Conservation (phyloP, 2,113 vertebrate species). For the Chloropsis cyanopogon region DNA sequence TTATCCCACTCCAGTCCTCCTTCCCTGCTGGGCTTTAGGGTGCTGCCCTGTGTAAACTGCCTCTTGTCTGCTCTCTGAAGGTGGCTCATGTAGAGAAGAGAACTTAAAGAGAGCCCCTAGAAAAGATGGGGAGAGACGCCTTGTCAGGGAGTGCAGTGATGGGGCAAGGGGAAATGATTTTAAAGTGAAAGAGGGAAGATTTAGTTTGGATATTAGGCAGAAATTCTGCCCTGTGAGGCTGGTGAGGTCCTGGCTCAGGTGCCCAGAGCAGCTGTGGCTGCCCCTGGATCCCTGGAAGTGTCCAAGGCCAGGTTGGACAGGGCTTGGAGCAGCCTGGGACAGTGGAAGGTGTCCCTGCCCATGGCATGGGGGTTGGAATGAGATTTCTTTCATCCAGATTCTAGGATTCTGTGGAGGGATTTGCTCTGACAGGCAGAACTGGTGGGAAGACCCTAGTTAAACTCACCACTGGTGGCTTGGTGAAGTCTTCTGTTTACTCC, state of each 20-base stretch:
- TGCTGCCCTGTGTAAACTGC: neutral
- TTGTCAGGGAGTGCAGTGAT: neutral
- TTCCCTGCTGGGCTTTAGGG: neutral
- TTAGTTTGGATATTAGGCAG: neutral
- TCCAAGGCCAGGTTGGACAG: rapidly evolving
- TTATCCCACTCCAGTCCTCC: neutral
- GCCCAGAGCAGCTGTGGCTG: neutral
- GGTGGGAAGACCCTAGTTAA: neutral
- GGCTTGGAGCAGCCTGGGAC: neutral
- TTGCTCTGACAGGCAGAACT: neutral
- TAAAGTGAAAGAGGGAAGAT: neutral
- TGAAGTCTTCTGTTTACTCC: neutral
- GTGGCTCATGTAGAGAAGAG: neutral
- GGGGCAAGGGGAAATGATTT: neutral
- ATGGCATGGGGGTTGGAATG: neutral
- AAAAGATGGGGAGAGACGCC: neutral
- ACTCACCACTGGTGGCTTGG: neutral
- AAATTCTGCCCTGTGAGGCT: neutral
- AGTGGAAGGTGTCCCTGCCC: neutral
- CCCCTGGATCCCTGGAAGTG: neutral
- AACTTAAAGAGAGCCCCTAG: neutral
- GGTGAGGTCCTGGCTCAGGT: neutral
- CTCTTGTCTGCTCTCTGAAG: neutral
- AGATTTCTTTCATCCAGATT: neutral
- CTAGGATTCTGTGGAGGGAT: neutral